Conservation (phyloP, 1,140 invertebrate genomes). For the Micrasema minimum region DNA sequence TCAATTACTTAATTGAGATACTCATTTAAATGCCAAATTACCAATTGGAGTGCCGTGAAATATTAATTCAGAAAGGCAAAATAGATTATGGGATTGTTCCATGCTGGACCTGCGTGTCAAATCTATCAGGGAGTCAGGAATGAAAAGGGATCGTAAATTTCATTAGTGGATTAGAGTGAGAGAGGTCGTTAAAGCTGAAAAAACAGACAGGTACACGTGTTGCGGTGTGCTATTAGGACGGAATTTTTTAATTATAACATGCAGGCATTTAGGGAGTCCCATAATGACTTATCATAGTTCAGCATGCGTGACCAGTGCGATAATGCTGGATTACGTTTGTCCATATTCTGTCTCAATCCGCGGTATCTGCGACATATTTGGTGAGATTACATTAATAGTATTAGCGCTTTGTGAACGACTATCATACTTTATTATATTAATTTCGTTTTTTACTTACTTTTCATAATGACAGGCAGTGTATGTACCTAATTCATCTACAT, state of each 20-base stretch:
- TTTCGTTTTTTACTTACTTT: too few relatives aligned
- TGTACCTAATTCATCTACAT: too few relatives aligned
- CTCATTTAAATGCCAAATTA: constrained; percentile 28
- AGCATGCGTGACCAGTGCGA: constrained; percentile 50
- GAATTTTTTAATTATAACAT: constrained; percentile 55
- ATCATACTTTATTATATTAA: too few relatives aligned
- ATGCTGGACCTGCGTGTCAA: constrained; percentile 40
- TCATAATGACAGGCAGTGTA: too few relatives aligned
- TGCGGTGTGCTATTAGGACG: constrained; percentile 49
- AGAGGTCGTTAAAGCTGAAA: constrained; percentile 53
- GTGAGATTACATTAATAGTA: neutral
- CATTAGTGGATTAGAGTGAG: constrained; percentile 54
- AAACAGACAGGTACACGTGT: constrained; percentile 55
- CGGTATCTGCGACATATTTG: neutral
- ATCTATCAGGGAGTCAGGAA: constrained; percentile 43
- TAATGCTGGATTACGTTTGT: constrained; percentile 47
- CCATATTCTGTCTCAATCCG: constrained; percentile 14
- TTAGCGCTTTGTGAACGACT: too few relatives aligned
- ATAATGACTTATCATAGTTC: constrained; percentile 48
- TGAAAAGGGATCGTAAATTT: constrained; percentile 51
- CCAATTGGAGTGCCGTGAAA: constrained; percentile 24
- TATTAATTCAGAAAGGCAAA: constrained; percentile 32
- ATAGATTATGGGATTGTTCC: constrained; percentile 35
- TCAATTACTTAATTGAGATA: constrained; percentile 30
- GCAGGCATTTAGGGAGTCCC: constrained; percentile 47